Base-by-base conservation (phyloP, 1,140 invertebrate genomes). In the Formica exsecta region DNA sequence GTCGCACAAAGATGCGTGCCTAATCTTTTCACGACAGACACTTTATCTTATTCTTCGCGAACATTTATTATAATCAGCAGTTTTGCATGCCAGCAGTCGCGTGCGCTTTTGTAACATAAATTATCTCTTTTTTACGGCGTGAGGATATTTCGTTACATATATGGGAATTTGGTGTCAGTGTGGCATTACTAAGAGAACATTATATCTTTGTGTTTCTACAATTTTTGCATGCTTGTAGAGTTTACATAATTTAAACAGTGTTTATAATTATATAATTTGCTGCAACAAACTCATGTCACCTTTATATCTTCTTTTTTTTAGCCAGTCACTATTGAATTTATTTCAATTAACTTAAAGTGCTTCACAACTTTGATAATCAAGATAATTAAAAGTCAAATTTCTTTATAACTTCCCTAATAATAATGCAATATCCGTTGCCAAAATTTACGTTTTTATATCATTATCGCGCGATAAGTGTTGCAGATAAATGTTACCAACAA, bases 41-140 rank as follows among this genome's bases (percentile, higher is more conserved):
- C 16, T 70, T 79, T 68, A 70, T 66, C 62, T 22, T 22, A 22
- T 22, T 22, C 22, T 32, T 68, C 29, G 41, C 41, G 16, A 0
- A 68, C 25, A 79, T 36, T 48, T 68, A 11, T 68, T 57, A 13
- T 4, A 57, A 32, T 80, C 64, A 57, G 76, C 64, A 80, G 76
- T 19, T 51, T 64, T 70, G 54, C 32, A 19, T 3, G 4, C 16
- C 48, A 51, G 48, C 48, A 51, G 44, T 80, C 44, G 64, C 16
- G 11, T 48, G 44, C 44, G 64, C 32, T 38, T 79, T 68, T 79
- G 16, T 19, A 9, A 54, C 32, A 68, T 36, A 54, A 70, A 54
- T 70, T 70, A 51, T 80, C 44, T 80, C 16, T 54, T 19, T 48
- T 79, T 70, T n/a, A 54, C 1, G 25, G 7, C 44, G 36, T 51